Conservation (phyloP, 2,113 vertebrate species). For the Cyphomyrus plagiostoma region DNA sequence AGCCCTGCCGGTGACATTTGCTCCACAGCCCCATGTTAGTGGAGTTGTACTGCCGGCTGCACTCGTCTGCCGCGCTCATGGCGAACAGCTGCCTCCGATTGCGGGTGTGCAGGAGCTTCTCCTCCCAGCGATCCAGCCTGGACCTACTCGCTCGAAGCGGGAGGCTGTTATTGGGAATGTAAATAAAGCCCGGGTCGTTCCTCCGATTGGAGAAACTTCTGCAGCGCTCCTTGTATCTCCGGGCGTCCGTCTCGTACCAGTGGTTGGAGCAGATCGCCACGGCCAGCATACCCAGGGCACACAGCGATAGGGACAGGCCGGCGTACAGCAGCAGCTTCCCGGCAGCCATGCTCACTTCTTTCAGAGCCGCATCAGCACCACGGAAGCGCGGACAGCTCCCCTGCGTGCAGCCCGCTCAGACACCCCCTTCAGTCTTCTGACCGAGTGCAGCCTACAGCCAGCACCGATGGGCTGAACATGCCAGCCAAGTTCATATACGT, state of each 20-base stretch:
- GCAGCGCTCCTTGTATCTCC: conserved; percentile 92
- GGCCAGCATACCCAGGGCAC: conserved; percentile 95
- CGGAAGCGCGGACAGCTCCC: conserved; percentile 68
- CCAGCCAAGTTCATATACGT: not conserved
- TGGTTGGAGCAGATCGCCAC: conserved; percentile 98
- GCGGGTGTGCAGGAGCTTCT: conserved; percentile 80
- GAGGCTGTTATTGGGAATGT: conserved; percentile 97
- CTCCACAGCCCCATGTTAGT: conserved; percentile 99
- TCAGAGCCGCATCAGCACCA: conserved; percentile 71
- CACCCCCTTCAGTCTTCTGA: conserved; percentile 24
- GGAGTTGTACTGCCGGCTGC: conserved; percentile 93
- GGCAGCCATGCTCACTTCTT: conserved; percentile 82
- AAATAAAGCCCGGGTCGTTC: conserved; percentile 96
- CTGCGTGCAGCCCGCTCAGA: conserved; percentile 49
- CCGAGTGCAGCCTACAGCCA: conserved; percentile 26
- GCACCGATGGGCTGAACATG: conserved; percentile 9
- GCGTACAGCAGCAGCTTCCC: conserved; percentile 96
- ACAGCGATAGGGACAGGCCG: conserved; percentile 92
- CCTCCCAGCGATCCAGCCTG: conserved; percentile 82
- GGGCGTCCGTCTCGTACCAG: conserved; percentile 98
- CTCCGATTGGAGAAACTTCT: conserved; percentile 89
- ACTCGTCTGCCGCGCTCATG: conserved; percentile 91
- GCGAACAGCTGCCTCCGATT: conserved; percentile 93
- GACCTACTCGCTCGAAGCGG: conserved; percentile 84
- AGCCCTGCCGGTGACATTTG: conserved; percentile 86